Evolutionary conservation across 2,888 invertebrate species (phyloP).

Genomic region (Endotricha flammealis): DNA sequence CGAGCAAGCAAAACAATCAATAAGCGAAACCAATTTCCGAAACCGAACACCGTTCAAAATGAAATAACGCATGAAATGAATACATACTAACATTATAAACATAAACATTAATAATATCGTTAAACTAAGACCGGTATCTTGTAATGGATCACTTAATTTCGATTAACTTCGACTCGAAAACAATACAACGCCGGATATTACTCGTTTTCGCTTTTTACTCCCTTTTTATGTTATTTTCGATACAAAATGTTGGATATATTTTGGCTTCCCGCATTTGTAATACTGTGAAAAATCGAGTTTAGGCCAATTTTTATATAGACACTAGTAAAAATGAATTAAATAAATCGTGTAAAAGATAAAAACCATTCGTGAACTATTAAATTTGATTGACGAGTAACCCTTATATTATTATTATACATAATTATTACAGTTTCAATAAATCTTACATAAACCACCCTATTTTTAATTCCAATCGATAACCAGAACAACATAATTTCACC

Average conservation of each 20-base stretch:
- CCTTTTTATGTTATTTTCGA: slow-evolving; percentile 63
- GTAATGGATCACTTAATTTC: slow-evolving; percentile 77
- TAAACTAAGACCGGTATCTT: slow-evolving; percentile 48
- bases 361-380: too few species aligned
- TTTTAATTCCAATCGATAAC: slow-evolving; percentile 51
- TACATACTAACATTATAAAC: background rate
- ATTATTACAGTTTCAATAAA: too few species aligned
- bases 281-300: too few species aligned
- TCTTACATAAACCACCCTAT: slow-evolving; percentile 49
- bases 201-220: slow-evolving; percentile 65
- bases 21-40: slow-evolving; percentile 1
- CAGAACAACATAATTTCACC: slow-evolving; percentile 61
- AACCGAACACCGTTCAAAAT: background rate
- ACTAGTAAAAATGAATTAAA: too few species aligned
- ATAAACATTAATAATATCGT: slow-evolving; percentile 40
- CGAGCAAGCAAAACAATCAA: slow-evolving; percentile 11
- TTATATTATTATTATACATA: too few species aligned
- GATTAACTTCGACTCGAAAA: slow-evolving; percentile 61
- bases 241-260: slow-evolving; percentile 9
- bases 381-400: too few species aligned
- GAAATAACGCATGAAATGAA: slow-evolving; percentile 4
- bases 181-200: slow-evolving; percentile 72
- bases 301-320: too few species aligned
- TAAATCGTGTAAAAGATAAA: too few species aligned
- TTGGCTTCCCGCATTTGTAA: background rate